phyloP scores from a whole-genome alignment of 2,113 vertebrate species.

The Marcusenius ussheri region DNA sequence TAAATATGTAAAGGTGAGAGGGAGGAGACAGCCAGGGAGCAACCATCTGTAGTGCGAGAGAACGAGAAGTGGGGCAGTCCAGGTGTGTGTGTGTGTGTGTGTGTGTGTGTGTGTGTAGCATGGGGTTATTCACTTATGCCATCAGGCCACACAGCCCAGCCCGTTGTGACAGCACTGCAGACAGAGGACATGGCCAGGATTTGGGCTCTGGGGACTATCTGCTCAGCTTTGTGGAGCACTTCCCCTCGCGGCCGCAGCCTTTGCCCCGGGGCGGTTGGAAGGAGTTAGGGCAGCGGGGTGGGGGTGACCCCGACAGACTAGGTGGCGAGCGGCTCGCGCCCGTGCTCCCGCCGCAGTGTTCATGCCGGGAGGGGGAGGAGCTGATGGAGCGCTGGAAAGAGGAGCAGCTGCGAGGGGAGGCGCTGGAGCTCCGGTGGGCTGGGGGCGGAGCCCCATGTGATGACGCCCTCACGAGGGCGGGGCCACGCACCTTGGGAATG shows the following conservation, averaged over 20 bases:
- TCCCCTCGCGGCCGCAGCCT: slow-evolving; percentile 64
- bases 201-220: slow-evolving; percentile 61
- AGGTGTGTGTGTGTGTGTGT: neutral
- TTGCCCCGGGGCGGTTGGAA: slow-evolving; percentile 57
- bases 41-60: neutral
- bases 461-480: slow-evolving; percentile 64
- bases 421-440: slow-evolving; percentile 76
- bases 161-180: neutral
- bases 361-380: slow-evolving; percentile 84
- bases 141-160: neutral
- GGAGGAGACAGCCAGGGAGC: neutral
- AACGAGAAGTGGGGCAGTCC: neutral
- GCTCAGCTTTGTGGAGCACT: slow-evolving; percentile 77
- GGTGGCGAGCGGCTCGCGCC: slow-evolving; percentile 79
- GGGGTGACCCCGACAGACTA: slow-evolving; percentile 81
- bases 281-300: slow-evolving; percentile 68
- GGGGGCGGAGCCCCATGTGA: slow-evolving; percentile 58
- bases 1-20: neutral
- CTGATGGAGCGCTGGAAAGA: slow-evolving; percentile 88
- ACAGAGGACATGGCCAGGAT: neutral
- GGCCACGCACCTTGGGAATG: slow-evolving; percentile 66
- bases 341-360: slow-evolving; percentile 60
- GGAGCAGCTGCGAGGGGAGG: slow-evolving; percentile 71
- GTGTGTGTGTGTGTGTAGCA: neutral
- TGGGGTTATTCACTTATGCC: neutral